These are phyloP conservation scores for Dryas iulia DNA, from an alignment of 1,140 invertebrate genomes.

Conservation along the genomic window DNA sequence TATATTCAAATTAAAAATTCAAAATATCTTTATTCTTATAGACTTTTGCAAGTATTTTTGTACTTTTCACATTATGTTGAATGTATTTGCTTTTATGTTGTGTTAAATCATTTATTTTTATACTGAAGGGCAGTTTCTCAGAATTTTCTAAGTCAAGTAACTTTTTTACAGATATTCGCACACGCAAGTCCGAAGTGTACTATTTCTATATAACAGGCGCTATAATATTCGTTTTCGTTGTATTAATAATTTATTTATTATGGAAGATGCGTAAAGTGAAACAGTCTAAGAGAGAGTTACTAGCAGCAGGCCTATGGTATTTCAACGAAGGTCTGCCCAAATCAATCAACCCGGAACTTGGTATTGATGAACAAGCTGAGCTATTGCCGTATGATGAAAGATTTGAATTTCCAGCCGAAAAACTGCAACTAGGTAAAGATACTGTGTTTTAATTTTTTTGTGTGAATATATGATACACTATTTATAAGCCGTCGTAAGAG, in stretches of 20 bases:
- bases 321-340: slow-evolving; percentile 90
- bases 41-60: no score
- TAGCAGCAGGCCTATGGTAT: slow-evolving; percentile 85
- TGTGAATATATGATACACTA: no score
- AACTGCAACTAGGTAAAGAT: slow-evolving; percentile 86
- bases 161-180: background rate
- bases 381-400: slow-evolving; percentile 93
- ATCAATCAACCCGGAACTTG: slow-evolving; percentile 92
- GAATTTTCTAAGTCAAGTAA: background rate
- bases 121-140: background rate
- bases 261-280: slow-evolving; percentile 83
- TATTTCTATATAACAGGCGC: slow-evolving; percentile 60
- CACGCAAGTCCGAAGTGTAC: slow-evolving; percentile 33
- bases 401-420: slow-evolving; percentile 94
- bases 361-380: slow-evolving; percentile 94
- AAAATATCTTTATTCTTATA: no score
- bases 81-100: no score
- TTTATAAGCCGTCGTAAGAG: no score
- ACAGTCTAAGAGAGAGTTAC: slow-evolving; percentile 83
- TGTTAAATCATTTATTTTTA: background rate
- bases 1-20: no score
- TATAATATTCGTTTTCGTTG: slow-evolving; percentile 76
- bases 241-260: slow-evolving; percentile 79
- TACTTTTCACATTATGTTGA: no score
- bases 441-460: background rate